Conservation (phyloP, 2,113 vertebrate species). For the Dasypus novemcinctus region DNA sequence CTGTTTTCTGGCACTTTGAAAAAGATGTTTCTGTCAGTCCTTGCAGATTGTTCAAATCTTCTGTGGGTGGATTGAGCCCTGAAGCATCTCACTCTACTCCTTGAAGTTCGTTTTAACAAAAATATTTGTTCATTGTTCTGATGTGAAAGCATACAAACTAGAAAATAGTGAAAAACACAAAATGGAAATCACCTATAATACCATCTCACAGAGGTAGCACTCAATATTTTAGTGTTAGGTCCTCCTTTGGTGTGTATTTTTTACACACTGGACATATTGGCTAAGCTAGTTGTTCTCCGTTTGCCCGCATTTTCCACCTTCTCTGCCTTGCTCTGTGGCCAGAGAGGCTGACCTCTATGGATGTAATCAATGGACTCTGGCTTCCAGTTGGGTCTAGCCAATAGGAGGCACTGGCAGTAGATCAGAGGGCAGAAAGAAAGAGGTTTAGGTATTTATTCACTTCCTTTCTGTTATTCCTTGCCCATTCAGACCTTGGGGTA, state of each 20-base stretch:
- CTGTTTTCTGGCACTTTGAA: no score
- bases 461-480: background rate
- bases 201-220: background rate
- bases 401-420: background rate
- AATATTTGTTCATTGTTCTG: background rate
- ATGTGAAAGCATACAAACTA: background rate
- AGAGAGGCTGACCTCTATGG: background rate
- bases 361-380: background rate
- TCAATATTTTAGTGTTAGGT: background rate
- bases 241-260: background rate
- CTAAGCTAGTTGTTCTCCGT: background rate
- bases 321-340: background rate
- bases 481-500: background rate
- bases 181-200: background rate
- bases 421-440: background rate
- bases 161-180: slow-evolving; percentile 11
- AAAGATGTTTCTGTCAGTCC: no score
- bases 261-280: background rate
- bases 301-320: background rate
- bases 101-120: slow-evolving; percentile 12
- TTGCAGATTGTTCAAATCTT: no score
- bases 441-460: slow-evolving; percentile 6
- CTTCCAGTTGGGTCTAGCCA: background rate
- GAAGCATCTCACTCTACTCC: background rate
- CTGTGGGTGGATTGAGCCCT: no score